Evolutionary conservation across 2,113 vertebrate genomes (phyloP).

Genomic region (Lamprologus tigripictilis): DNA sequence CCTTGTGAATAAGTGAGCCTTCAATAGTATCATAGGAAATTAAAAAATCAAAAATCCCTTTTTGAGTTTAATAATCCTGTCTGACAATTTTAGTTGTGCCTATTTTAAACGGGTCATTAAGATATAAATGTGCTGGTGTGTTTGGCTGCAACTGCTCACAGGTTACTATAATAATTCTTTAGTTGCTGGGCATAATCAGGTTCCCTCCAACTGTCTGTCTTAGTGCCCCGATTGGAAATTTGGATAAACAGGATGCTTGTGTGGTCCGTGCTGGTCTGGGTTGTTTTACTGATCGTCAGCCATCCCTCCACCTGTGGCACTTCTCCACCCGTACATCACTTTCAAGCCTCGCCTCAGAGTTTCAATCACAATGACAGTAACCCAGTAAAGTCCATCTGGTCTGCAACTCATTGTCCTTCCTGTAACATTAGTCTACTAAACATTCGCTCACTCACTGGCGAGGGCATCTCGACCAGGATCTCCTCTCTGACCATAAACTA

Average conservation of each 20-base stretch:
- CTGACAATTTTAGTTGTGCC: neutral
- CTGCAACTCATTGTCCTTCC: neutral
- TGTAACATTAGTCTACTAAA: neutral
- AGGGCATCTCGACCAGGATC: neutral
- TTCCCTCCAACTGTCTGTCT: neutral
- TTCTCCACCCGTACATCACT: neutral
- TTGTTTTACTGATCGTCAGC: neutral
- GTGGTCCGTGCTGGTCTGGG: neutral
- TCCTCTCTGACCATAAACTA: neutral
- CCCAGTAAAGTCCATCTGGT: neutral
- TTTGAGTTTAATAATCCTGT: neutral
- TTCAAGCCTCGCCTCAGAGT: neutral
- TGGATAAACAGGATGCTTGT: neutral
- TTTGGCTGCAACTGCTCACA: neutral
- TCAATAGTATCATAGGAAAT: neutral
- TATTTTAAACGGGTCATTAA: accelerated
- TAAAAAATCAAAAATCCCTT: neutral
- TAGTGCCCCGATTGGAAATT: neutral
- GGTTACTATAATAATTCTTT: neutral
- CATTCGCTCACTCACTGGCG: accelerated
- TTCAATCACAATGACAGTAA: neutral
- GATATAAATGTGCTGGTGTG: neutral
- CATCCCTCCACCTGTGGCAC: neutral
- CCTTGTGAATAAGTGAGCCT: neutral
- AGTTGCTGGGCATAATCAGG: neutral